Conservation (phyloP, 2,113 vertebrate species). For the Hippocampus guttulatus region DNA sequence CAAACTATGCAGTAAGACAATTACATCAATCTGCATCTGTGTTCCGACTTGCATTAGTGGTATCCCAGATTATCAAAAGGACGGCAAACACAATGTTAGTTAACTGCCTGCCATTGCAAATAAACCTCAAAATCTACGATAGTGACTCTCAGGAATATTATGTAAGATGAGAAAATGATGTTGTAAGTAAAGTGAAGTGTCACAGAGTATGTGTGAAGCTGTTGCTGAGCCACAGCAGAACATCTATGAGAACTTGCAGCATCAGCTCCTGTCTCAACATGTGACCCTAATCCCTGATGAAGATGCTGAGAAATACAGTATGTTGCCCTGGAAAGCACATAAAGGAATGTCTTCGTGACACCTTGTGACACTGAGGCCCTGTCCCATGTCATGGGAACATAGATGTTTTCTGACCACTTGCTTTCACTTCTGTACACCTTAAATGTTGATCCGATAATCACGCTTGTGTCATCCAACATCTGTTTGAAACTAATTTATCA, state of each 20-base stretch:
- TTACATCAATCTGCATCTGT: neutral
- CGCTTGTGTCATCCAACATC: neutral
- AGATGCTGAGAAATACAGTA: conserved; percentile 20
- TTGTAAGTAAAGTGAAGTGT: conserved; percentile 11
- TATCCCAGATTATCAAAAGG: neutral
- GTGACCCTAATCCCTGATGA: conserved; percentile 47
- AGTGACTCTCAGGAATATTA: neutral
- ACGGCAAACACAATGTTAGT: neutral
- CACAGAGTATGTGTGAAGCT: conserved; percentile 7
- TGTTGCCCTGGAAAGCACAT: conserved; percentile 21
- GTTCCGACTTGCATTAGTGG: neutral
- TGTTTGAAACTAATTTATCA: neutral
- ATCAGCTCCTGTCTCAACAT: conserved; percentile 53
- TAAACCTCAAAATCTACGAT: neutral
- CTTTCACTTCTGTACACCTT: neutral
- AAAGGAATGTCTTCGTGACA: conserved; percentile 15
- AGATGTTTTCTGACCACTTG: conserved; percentile 23
- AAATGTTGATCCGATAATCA: neutral
- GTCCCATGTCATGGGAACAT: conserved; percentile 13
- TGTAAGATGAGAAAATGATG: neutral
- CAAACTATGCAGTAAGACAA: conserved; percentile 8
- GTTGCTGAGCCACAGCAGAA: conserved; percentile 13
- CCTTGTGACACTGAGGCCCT: conserved; percentile 28
- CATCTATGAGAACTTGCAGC: conserved; percentile 43
- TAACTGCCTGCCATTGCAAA: neutral